Conservation (phyloP, 2,113 vertebrate genomes). For the Oncorhynchus keta region DNA sequence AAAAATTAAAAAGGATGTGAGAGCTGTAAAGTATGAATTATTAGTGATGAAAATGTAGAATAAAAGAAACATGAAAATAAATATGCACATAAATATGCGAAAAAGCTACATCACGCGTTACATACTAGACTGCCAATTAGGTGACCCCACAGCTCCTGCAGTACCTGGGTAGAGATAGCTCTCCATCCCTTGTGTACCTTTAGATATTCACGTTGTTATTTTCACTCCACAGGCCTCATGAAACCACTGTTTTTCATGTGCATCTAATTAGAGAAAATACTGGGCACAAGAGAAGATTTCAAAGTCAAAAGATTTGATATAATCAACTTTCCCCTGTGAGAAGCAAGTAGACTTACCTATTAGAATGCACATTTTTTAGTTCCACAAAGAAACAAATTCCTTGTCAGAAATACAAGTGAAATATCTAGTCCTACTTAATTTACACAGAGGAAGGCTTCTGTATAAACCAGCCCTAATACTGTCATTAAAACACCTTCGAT, state of each 20-base stretch:
- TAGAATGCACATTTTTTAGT: conserved; percentile 37
- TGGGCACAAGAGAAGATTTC: conserved; percentile 32
- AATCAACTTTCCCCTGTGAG: conserved; percentile 28
- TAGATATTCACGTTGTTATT: conserved; percentile 47
- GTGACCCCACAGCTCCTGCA: conserved; percentile 23
- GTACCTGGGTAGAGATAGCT: conserved; percentile 23
- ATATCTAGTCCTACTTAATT: conserved; percentile 15
- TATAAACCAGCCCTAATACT: neutral
- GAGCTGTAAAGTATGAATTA: conserved; percentile 34
- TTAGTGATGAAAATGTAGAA: conserved; percentile 39
- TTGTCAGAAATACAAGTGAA: conserved; percentile 34
- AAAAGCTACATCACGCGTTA: conserved; percentile 9
- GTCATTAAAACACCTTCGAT: neutral
- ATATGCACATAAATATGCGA: conserved; percentile 50
- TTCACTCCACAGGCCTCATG: conserved; percentile 38
- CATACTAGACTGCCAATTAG: conserved; percentile 42
- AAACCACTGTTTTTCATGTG: conserved; percentile 42
- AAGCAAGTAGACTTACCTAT: conserved; percentile 29
- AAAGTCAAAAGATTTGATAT: conserved; percentile 17
- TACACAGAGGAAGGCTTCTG: neutral
- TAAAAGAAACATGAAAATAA: conserved; percentile 44
- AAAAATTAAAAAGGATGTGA: conserved; percentile 23
- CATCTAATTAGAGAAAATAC: conserved; percentile 33
- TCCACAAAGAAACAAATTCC: conserved; percentile 32
- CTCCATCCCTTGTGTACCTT: conserved; percentile 29